These are phyloP conservation scores for Thunnus thynnus DNA, from an alignment of 2,113 vertebrate genomes.

Conservation along the genomic window DNA sequence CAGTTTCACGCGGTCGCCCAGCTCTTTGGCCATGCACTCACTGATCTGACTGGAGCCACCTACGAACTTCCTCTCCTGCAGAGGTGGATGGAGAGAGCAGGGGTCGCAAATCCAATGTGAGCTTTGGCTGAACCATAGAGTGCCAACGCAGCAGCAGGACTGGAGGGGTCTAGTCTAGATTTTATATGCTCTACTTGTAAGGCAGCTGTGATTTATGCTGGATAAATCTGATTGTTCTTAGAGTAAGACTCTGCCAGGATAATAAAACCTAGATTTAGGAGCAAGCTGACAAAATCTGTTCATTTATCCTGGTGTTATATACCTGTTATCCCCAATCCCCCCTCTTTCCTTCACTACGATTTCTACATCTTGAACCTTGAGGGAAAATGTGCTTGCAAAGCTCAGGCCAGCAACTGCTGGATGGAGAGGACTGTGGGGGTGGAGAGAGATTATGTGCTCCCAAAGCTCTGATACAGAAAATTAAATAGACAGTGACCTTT, in stretches of 20 bases:
- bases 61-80: conserved; percentile 95
- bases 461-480: conserved; percentile 34
- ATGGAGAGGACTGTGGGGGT: neutral
- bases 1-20: conserved; percentile 90
- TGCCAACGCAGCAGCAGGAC: neutral
- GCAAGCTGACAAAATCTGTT: neutral
- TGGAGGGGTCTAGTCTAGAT: too few species aligned
- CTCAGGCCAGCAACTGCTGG: neutral
- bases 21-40: conserved; percentile 88
- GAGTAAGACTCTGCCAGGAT: neutral
- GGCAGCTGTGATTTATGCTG: neutral
- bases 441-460: conserved; percentile 24
- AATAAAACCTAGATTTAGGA: conserved; percentile 5
- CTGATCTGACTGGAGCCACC: conserved; percentile 95
- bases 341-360: neutral
- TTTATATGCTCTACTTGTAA: neutral
- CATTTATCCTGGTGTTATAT: neutral
- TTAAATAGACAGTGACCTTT: conserved; percentile 46
- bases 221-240: neutral
- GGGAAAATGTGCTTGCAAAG: conserved; percentile 2
- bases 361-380: neutral
- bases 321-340: neutral
- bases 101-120: neutral
- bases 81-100: neutral
- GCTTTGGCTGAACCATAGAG: neutral